phyloP scores from a whole-genome alignment of 2,888 invertebrate genomes.

The Adela reaumurella region DNA sequence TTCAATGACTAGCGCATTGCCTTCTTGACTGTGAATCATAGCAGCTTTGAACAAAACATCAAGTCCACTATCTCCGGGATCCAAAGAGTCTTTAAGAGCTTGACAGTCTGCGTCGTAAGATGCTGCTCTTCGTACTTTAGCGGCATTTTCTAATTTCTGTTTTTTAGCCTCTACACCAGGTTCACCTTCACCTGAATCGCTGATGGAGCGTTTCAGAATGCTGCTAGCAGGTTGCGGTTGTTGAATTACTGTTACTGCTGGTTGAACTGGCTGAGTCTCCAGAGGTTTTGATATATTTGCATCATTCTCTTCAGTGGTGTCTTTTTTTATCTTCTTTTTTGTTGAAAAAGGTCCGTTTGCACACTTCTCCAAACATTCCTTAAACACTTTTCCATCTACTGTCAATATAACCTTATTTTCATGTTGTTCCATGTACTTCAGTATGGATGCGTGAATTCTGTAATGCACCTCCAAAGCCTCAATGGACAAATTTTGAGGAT shows the following conservation, averaged over 20 bases:
- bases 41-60: background rate
- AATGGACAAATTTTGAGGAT: conserved; percentile 77
- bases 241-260: no score
- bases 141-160: conserved; percentile 37
- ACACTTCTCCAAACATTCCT: conserved; percentile 52
- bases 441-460: conserved; percentile 82
- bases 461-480: conserved; percentile 86
- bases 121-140: conserved; percentile 41
- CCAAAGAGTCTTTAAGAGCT: conserved; percentile 17
- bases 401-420: conserved; percentile 64
- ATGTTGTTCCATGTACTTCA: conserved; percentile 79
- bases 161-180: conserved; percentile 37
- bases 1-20: no score
- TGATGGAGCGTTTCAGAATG: conserved; percentile 44
- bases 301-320: conserved; percentile 14
- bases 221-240: conserved; percentile 43
- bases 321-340: conserved; percentile 28
- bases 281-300: conserved; percentile 20
- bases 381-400: conserved; percentile 58
- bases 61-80: background rate
- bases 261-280: conserved; percentile 17
- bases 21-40: background rate
- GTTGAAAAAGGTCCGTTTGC: conserved; percentile 33
- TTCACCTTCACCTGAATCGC: conserved; percentile 45
- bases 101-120: conserved; percentile 42